Base-by-base conservation (phyloP, 1,140 invertebrate genomes). In the Oryzaephilus surinamensis region DNA sequence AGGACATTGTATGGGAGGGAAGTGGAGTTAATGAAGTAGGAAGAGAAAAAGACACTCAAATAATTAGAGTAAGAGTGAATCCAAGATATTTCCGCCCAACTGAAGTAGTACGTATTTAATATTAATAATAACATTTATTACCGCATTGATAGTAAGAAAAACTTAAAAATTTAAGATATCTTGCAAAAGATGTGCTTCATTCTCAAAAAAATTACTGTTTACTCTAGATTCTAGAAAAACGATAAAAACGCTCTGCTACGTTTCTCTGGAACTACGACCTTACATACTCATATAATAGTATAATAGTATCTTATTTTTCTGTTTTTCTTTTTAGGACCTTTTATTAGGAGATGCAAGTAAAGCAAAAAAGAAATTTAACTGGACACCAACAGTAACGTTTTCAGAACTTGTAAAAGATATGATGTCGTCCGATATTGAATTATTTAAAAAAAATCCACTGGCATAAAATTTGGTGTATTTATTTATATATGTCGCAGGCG, bases 11-110 rank as follows among this genome's bases (percentile, higher is more conserved):
- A 24, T 99, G 97, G 97, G 72, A 85, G 64, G 95, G 95, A 0
- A 63, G 69, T 44, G 94, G 90, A 0, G 64, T 81, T 0, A 61
- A 84, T 32, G 92, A 97, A 70, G 76, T 89, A 13, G 95, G 93
- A 1, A 79, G 80, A 45, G 91, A 99, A 62, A 79, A 80, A 41
- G 72, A 67, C 11, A 83, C 80, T 0, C 84, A 78, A 1, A 70
- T 81, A 44, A 60, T 97, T n/a, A 72, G 94, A 8, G 81, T 99
- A 7, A 78, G 74, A 59, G 76, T 99, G 10, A 97, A 97, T 69
- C 76, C 87, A 0, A 95, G 94, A 63, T 97, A 85, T 68, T 98
- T 97, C 60, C 73, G 96, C 36, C 96, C 96, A 16, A 94, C 96
- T 4, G 95, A 98, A 86, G 96, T 99, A 52, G 88, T 92, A 66